Evolutionary conservation across 2,888 invertebrate genomes (phyloP), one percentile per base, ranked within the genome.

Genomic region (Bursaphelenchus okinawaensis): DNA sequence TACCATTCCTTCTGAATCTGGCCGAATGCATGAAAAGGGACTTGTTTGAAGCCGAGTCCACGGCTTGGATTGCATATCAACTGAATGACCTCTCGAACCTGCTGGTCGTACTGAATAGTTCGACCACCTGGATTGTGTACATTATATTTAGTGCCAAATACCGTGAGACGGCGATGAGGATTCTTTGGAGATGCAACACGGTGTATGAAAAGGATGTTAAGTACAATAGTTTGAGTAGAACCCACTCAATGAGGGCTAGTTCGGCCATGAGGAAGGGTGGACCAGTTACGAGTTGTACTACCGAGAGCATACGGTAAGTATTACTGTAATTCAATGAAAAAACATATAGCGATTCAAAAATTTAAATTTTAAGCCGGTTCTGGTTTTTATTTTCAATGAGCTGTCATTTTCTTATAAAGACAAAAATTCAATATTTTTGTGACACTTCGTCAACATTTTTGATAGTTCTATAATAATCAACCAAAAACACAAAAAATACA

Each of bases 101-200:
- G 19, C 70, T 81, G 26, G 81, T 81, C 7, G 73, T 77, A 7
- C 66, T 80, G 22, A 79, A 79, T 67, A 77, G 77, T n/a, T 74
- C 76, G 23, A 80, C 80, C 8, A 81, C 78, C 7, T 76, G 76
- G 68, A 70, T 80, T 55, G 71, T 80, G 55, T 81, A 81, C 68
- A 71, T 77, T 20, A 68, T 67, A 20, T 81, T 81, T 66, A 75
- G 75, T 12, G 77, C 76, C 51, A 80, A 79, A 60, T 81, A 81
- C 66, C 62, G 70, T n/a, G 52, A 72, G 9, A 60, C 62, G 16
- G 72, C 72, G 20, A 58, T 69, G 22, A n/a, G 40, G 26, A 31
- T 65, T 23, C 65, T 70, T 31, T 6, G 50, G 59, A 23, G 23
- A 63, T 65, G 65, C 23, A 65, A 31, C 23, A 27, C 52, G 22